Evolutionary conservation across 1,140 invertebrate genomes (phyloP), one percentile per base, ranked within the genome.

Genomic region (Anastrepha ludens): DNA sequence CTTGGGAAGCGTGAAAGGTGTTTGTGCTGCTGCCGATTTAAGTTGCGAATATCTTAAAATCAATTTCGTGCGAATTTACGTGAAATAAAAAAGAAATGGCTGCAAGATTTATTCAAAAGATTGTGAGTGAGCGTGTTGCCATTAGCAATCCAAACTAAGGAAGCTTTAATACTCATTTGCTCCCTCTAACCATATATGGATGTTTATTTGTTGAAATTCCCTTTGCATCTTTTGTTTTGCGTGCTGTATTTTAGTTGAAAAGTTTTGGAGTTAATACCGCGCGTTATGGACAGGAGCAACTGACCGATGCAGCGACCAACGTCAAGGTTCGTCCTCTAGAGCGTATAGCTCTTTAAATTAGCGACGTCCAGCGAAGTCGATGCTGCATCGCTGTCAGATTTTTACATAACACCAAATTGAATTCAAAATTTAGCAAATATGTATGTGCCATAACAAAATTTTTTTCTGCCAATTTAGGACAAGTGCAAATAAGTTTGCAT

Each of bases 101-200:
- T 91, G 91, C 91, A 91, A 91, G 91, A 92, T 92, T 92, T 70
- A 91, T 92, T 91, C 90, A 92, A 89, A 92, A 90, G 90, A 92
- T 92, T 92, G 91, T 92, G 92, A 92, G 91, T 85, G 41, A 64
- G 74, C 44, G 67, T 78, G 60, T 64, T 74, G 39, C 81, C 64
- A 44, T 85, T 85, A 64, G 3, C 62, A 50, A 65, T n/a, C 60
- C 8, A n/a, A 60, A 20, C 50, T 47, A 9, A 50, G 17, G 9
- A 47, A 78, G 78, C 3, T 65, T 55, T 39, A 87, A 29, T 5
- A 70, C 70, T 70, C 60, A 15, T 74, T 4, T 88, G 17, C 9
- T 81, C 74, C 44, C 55, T 74, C 70, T 81, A 81, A 81, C 74
- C 13, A 81, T 81, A 9, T 81, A 29, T 81, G n/a, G 55, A 44